Percentiles rank a stretch among this genome's conserved stretches.
Evolutionary conservation across 1,140 invertebrate genomes (phyloP).

Genomic region (Ptiloglossa arizonensis): DNA sequence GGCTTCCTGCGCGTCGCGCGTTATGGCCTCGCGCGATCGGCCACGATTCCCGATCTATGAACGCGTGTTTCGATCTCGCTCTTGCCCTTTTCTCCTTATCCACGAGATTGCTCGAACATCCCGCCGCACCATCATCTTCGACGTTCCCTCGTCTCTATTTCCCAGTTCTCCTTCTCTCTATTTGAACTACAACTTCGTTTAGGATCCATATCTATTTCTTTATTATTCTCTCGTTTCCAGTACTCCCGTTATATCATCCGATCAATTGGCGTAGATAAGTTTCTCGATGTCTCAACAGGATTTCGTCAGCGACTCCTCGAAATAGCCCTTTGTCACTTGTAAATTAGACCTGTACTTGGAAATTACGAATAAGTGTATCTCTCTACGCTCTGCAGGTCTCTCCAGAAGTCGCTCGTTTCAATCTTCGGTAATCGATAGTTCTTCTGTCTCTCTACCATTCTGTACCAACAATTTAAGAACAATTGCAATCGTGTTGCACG

Average conservation of each 20-base stretch:
- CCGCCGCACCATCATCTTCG: not conserved
- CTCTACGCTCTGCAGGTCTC: not conserved
- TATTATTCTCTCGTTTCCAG: not conserved
- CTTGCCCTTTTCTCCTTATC: not conserved
- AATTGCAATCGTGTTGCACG: no score
- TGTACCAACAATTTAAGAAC: not conserved
- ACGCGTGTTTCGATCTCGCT: conserved; percentile 41
- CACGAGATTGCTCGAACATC: not conserved
- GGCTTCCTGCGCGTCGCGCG: conserved; percentile 75
- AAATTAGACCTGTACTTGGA: not conserved
- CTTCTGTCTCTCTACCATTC: not conserved
- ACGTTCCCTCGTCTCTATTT: not conserved
- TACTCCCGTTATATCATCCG: not conserved
- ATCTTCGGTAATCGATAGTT: not conserved
- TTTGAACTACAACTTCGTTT: not conserved
- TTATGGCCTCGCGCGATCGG: conserved; percentile 56
- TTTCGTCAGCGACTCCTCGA: no score
- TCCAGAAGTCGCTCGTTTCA: no score
- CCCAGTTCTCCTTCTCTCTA: not conserved
- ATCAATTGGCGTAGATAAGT: not conserved
- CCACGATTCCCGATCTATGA: conserved; percentile 38
- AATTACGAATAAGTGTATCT: not conserved
- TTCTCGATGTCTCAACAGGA: no score
- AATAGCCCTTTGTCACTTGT: no score
- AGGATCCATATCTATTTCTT: not conserved